Base-by-base conservation (phyloP, 2,888 invertebrate genomes). In the Coenonympha arcania region DNA sequence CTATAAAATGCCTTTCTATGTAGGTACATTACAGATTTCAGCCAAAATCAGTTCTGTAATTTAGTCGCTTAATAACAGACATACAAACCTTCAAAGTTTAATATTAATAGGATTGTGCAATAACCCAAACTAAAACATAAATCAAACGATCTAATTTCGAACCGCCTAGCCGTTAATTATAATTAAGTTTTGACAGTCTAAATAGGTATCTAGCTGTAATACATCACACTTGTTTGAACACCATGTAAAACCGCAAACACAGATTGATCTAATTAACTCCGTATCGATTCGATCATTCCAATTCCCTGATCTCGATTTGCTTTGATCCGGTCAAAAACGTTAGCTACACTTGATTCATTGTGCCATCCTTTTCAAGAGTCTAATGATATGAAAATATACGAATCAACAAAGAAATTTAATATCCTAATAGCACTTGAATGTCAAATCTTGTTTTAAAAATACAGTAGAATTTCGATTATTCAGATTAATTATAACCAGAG, bases 241-340 rank as follows among this genome's bases (percentile, higher is more conserved):
- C 55, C 52, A 58, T 55, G 46, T 52, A 57, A 59, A 52, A 64
- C 66, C 66, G 62, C 71, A 68, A 66, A 67, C 71, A 67, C 71
- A 73, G 68, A 71, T 68, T 66, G 65, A 64, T 63, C 68, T 73
- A 72, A 73, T 74, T 74, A 73, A 70, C 68, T 65, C 58, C 46
- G 60, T 56, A 71, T 71, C 69, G 71, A 73, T 72, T 68, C 46
- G 49, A 36, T 65, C 61, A 59, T 58, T 61, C 61, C 61, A 63
- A 64, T 65, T 65, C 56, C 56, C 56, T 52, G 55, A 55, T 57
- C 53, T 48, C 44, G 45, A 41, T 45, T 45, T 42, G 19, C 24
- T 46, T 33, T 16, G 31, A 16, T 24, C 30, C 22, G 18, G 11
- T 18, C 22, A 33, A 24, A 39, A 48, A 39, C 15, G 30, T 42